These are phyloP conservation scores for Cynoglossus semilaevis DNA, from an alignment of 2,113 vertebrate species.

Conservation along the genomic window DNA sequence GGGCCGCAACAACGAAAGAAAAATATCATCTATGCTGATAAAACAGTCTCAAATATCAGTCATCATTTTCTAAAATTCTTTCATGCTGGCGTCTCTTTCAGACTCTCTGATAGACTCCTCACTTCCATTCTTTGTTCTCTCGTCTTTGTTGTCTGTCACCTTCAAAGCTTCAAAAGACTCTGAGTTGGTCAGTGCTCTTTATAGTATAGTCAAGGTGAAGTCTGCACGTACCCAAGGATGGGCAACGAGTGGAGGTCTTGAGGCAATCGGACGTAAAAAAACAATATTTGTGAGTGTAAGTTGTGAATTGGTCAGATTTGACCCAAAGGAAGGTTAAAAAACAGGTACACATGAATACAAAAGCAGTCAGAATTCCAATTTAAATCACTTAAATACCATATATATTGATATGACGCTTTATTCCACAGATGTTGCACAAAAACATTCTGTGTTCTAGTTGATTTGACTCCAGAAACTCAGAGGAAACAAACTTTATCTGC, in stretches of 20 bases:
- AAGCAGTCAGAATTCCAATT: too few species aligned
- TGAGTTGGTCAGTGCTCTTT: conserved; percentile 18
- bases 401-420: too few species aligned
- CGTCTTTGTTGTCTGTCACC: conserved; percentile 20
- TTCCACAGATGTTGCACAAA: background rate
- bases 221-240: conserved; percentile 20
- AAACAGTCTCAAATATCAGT: conserved; percentile 40
- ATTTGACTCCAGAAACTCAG: background rate
- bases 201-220: conserved; percentile 33
- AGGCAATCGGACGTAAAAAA: too few species aligned
- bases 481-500: conserved; percentile 25
- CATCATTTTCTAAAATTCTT: conserved; percentile 17
- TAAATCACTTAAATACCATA: too few species aligned
- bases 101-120: conserved; percentile 19
- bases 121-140: conserved; percentile 10
- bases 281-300: too few species aligned
- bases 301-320: too few species aligned
- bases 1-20: conserved; percentile 52
- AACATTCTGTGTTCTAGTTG: conserved; percentile 13
- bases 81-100: conserved; percentile 17
- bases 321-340: too few species aligned
- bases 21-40: conserved; percentile 52
- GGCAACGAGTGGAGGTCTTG: background rate
- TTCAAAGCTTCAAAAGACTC: conserved; percentile 31
- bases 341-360: too few species aligned